Evolutionary conservation across 37 sponge, comb jelly and placozoan genomes (phyloP).

Genomic region (Eunapius fragilis): DNA sequence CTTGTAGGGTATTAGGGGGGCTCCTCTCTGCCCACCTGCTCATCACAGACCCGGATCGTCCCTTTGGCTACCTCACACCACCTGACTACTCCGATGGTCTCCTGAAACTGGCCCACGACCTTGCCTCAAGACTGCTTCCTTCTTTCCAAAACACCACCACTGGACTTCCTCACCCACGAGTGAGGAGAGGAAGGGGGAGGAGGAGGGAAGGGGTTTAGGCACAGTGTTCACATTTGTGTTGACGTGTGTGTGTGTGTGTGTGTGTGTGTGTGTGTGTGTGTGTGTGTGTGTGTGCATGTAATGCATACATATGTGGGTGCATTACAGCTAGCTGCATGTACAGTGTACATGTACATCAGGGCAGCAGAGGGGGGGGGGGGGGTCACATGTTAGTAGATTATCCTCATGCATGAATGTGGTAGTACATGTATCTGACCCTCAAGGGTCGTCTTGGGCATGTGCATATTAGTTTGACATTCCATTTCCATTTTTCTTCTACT

Average conservation of each 20-base stretch:
- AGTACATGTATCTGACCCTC: too few species aligned
- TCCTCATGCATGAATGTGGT: too few species aligned
- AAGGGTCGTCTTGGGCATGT: too few species aligned
- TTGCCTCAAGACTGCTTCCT: slow-evolving; percentile 79
- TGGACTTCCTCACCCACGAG: slow-evolving; percentile 89
- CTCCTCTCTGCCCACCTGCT: slow-evolving; percentile 91
- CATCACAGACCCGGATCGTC: slow-evolving; percentile 67
- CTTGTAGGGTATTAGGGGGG: slow-evolving; percentile 85
- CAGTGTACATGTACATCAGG: neutral
- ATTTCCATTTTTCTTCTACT: too few species aligned
- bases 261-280: too few species aligned
- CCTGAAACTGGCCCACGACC: slow-evolving; percentile 83
- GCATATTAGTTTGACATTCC: too few species aligned
- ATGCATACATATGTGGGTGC: too few species aligned
- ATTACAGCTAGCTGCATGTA: neutral
- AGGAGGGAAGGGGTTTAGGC: neutral
- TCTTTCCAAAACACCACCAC: slow-evolving; percentile 90
- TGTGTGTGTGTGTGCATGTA: too few species aligned
- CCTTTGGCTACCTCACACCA: slow-evolving; percentile 73
- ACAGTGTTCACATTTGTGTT: too few species aligned
- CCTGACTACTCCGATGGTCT: slow-evolving; percentile 77
- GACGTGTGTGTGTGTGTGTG: too few species aligned
- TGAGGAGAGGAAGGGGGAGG: slow-evolving; percentile 18
- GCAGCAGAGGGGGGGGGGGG: too few species aligned
- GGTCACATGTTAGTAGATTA: too few species aligned